Evolutionary conservation across 2,888 invertebrate genomes (phyloP).

Genomic region (Caenorhabditis sp.): DNA sequence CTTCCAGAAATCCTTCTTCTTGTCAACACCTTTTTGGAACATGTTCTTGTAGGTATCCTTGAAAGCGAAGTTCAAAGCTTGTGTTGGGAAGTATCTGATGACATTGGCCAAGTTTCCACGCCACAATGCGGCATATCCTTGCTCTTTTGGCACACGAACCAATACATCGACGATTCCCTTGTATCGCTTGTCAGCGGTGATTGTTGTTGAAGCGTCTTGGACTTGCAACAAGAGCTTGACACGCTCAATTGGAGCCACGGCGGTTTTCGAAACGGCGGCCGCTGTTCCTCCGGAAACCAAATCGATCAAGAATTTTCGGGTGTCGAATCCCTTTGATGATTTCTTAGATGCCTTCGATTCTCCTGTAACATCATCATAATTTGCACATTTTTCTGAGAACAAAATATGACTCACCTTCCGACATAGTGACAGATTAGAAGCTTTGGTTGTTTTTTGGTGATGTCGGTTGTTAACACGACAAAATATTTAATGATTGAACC

Average conservation of each 20-base stretch:
- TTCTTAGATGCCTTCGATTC: conserved; percentile 34
- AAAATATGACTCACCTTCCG: conserved; percentile 25
- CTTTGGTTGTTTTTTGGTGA: neutral
- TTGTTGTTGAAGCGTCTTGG: conserved; percentile 63
- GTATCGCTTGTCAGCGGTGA: conserved; percentile 65
- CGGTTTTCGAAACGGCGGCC: conserved; percentile 90
- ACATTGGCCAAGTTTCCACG: conserved; percentile 71
- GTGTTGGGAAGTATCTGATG: conserved; percentile 84
- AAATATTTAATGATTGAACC: too few relatives aligned
- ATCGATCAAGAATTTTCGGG: conserved; percentile 62
- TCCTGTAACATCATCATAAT: conserved; percentile 29
- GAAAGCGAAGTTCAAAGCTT: conserved; percentile 92
- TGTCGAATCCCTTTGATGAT: conserved; percentile 52
- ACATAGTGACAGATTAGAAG: conserved; percentile 20
- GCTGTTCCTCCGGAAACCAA: conserved; percentile 61
- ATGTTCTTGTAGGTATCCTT: conserved; percentile 75
- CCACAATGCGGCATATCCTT: conserved; percentile 73
- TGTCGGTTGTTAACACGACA: neutral
- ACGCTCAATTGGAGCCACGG: conserved; percentile 92
- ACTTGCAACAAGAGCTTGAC: conserved; percentile 77
- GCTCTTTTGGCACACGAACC: conserved; percentile 66
- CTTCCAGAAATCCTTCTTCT: conserved; percentile 87
- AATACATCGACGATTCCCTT: conserved; percentile 64
- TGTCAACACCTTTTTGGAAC: conserved; percentile 77
- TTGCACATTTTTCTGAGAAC: neutral